Conservation (phyloP, 2,113 vertebrate species). For the Indri indri region DNA sequence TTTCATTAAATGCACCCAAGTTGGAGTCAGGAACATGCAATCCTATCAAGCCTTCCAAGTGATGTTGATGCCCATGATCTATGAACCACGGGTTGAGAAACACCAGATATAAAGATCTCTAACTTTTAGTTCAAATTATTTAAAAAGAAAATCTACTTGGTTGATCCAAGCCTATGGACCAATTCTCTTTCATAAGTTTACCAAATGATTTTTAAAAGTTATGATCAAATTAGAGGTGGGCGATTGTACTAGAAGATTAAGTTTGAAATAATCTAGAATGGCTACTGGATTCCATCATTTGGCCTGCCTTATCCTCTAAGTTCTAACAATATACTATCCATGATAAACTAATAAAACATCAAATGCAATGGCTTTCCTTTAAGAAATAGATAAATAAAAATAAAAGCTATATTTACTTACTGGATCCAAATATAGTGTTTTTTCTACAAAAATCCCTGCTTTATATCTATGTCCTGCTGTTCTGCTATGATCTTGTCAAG, state of each 20-base stretch:
- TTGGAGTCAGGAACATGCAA: background rate
- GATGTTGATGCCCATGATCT: background rate
- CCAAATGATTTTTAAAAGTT: background rate
- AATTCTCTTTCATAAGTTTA: background rate
- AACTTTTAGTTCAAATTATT: background rate
- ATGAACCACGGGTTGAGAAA: background rate
- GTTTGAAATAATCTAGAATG: background rate
- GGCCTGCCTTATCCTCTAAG: background rate
- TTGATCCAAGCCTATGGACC: background rate
- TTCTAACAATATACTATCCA: background rate
- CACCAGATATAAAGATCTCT: background rate
- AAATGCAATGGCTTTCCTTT: background rate
- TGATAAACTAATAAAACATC: background rate
- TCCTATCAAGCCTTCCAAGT: background rate
- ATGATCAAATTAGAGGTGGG: background rate
- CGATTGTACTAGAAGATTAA: background rate
- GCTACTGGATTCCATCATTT: background rate
- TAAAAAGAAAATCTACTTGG: background rate
- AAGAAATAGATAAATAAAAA: background rate
- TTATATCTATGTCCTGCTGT: fast-evolving
- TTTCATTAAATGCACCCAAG: background rate
- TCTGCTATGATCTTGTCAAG: background rate
- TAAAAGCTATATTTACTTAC: background rate
- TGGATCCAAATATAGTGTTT: background rate
- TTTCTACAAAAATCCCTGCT: background rate